These are phyloP conservation scores for Gonocerus acuteangulatus DNA, from an alignment of 2,888 invertebrate genomes.

Conservation along the genomic window DNA sequence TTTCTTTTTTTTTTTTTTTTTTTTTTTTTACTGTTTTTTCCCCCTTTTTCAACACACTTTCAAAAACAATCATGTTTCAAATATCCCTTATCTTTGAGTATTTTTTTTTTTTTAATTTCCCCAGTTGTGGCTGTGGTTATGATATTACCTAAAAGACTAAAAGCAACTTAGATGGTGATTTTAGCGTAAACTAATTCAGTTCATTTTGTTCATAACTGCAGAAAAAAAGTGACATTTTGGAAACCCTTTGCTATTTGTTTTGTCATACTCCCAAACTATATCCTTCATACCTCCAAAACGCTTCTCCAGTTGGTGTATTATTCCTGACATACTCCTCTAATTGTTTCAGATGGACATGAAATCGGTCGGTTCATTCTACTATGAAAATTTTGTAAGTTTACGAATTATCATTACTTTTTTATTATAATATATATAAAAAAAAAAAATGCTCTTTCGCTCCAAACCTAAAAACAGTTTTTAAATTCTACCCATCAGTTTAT, in stretches of 20 bases:
- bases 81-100: not conserved
- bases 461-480: too few relatives aligned
- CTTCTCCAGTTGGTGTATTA: not conserved
- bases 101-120: not conserved
- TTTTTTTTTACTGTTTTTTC: not conserved
- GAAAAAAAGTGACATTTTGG: not conserved
- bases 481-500: too few relatives aligned
- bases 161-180: not conserved
- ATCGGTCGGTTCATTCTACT: constrained; percentile 92
- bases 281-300: not conserved
- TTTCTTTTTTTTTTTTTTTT: not conserved
- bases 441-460: too few relatives aligned
- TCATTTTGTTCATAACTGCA: not conserved
- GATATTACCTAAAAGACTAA: not conserved
- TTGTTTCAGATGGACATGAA: constrained; percentile 90
- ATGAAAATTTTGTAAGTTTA: constrained; percentile 87
- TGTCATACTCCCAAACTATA: not conserved
- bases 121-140: constrained; percentile 28
- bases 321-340: constrained; percentile 4
- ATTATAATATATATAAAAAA: not conserved
- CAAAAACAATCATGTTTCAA: not conserved
- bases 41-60: not conserved
- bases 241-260: not conserved
- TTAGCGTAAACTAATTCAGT: not conserved
- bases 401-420: not conserved